A percentile compares a stretch with the other conserved stretches of the same genome.
phyloP scores from a whole-genome alignment of 2,888 invertebrate species.

The Sabatieria punctata region DNA sequence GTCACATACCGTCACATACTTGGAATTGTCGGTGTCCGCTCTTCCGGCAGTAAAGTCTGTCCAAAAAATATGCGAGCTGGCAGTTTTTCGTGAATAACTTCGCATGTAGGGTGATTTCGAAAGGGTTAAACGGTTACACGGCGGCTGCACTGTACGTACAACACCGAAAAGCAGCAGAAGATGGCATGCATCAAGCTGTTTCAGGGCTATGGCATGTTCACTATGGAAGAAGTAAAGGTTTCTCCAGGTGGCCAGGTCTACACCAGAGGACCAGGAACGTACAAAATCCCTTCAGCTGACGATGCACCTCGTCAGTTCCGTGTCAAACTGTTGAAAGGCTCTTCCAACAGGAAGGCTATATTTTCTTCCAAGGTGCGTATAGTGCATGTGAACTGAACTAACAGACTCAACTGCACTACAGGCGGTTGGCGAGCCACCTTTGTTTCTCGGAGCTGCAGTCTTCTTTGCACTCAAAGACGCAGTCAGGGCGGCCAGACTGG shows the following conservation, averaged over 20 bases:
- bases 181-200: too few species aligned
- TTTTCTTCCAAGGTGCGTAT: conserved; percentile 72
- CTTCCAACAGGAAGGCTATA: conserved; percentile 70
- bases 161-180: too few species aligned
- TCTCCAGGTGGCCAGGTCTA: conserved; percentile 62
- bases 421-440: conserved; percentile 88
- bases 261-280: conserved; percentile 76
- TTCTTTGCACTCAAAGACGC: conserved; percentile 71
- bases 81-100: too few species aligned
- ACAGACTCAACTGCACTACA: conserved; percentile 31
- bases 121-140: too few species aligned
- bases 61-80: too few species aligned
- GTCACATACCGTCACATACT: too few species aligned
- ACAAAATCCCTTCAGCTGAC: conserved; percentile 79
- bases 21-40: too few species aligned
- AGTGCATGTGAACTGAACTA: background rate
- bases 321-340: conserved; percentile 74
- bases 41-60: too few species aligned
- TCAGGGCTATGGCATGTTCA: conserved; percentile 70
- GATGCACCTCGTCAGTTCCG: conserved; percentile 82
- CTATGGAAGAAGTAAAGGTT: conserved; percentile 70
- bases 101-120: too few species aligned
- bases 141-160: too few species aligned
- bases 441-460: conserved; percentile 64
- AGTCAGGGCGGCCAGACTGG: conserved; percentile 54